Evolutionary conservation across 2,888 invertebrate species (phyloP).

Genomic region (Drosophila neonasuta): DNA sequence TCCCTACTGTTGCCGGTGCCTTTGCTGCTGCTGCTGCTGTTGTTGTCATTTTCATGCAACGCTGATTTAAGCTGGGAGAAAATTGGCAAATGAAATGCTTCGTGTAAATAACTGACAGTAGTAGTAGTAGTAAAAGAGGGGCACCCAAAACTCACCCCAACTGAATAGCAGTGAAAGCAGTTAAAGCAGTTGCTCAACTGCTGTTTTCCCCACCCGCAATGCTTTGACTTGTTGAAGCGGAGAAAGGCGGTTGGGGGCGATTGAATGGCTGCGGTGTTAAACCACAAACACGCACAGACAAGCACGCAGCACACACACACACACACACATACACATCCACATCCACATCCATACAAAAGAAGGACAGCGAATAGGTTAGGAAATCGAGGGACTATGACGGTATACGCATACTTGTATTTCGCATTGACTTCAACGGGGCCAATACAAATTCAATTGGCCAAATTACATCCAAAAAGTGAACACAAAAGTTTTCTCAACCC

Average conservation of each 20-base stretch:
- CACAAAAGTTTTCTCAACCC: slow-evolving; percentile 38
- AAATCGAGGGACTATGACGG: neutral
- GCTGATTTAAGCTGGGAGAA: slow-evolving; percentile 67
- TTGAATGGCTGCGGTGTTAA: slow-evolving; percentile 43
- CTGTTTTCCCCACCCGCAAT: slow-evolving; percentile 6
- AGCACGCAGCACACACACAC: slow-evolving; percentile 12
- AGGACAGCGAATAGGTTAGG: neutral
- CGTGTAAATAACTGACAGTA: slow-evolving; percentile 62
- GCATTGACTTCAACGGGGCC: slow-evolving; percentile 35
- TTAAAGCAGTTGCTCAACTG: slow-evolving; percentile 34
- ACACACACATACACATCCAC: neutral
- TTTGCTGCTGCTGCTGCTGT: slow-evolving; percentile 10
- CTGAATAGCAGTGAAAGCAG: slow-evolving; percentile 10
- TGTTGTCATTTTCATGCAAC: slow-evolving; percentile 64
- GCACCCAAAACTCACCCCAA: slow-evolving; percentile 9
- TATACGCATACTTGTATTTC: slow-evolving; percentile 12
- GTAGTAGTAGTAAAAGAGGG: slow-evolving; percentile 14
- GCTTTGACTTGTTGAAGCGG: slow-evolving; percentile 61
- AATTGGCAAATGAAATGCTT: slow-evolving; percentile 76
- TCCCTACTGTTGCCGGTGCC: slow-evolving; percentile 6
- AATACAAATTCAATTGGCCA: slow-evolving; percentile 70
- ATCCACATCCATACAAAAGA: slow-evolving; percentile 4
- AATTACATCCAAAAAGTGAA: slow-evolving; percentile 53
- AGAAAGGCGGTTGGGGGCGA: slow-evolving; percentile 24
- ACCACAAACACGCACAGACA: slow-evolving; percentile 67